A percentile compares a stretch with the other conserved stretches of the same genome.
Conservation (phyloP, 37 sponge, comb jelly and placozoan genomes). For the Halisarca cf. caerulea region DNA sequence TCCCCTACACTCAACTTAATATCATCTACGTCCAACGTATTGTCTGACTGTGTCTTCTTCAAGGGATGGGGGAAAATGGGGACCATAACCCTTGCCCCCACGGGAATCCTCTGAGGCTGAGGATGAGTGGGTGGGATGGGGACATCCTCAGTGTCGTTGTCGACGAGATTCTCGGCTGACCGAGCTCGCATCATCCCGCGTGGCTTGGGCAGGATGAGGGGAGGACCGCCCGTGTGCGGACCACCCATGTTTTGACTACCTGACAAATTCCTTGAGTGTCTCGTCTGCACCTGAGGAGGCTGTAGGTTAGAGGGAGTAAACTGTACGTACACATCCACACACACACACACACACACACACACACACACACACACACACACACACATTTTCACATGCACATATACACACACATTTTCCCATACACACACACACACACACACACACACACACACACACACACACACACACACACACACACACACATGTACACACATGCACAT, state of each 20-base stretch:
- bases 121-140: neutral
- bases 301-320: too few relatives aligned
- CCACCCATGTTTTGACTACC: neutral
- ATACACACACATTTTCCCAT: too few relatives aligned
- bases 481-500: too few relatives aligned
- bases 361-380: too few relatives aligned
- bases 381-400: too few relatives aligned
- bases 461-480: too few relatives aligned
- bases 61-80: neutral
- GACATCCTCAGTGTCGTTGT: neutral
- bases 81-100: neutral
- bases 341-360: neutral
- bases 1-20: neutral
- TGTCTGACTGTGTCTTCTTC: slow-evolving; percentile 16
- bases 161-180: slow-evolving; percentile 14
- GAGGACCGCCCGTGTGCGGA: neutral
- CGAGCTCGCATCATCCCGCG: neutral
- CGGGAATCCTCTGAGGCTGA: neutral
- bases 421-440: too few relatives aligned
- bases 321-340: too few relatives aligned
- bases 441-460: too few relatives aligned
- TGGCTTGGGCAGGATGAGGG: neutral
- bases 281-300: neutral
- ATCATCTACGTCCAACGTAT: neutral
- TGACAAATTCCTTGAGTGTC: neutral